These are phyloP conservation scores for Enteromius mattozi DNA, from an alignment of 2,797 vertebrate genomes.

Conservation along the genomic window DNA sequence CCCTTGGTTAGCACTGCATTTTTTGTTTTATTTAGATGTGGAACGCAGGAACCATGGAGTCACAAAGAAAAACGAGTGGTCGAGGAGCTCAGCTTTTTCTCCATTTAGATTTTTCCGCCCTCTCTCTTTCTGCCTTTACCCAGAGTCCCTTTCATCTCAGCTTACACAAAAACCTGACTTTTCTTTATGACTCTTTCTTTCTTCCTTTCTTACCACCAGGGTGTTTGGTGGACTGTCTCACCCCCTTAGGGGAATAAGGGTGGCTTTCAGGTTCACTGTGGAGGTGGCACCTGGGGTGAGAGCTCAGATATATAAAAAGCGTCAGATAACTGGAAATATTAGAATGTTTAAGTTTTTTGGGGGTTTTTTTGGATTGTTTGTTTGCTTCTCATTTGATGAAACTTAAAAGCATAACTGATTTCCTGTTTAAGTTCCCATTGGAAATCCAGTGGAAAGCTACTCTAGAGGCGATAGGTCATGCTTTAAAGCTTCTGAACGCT, in stretches of 20 bases:
- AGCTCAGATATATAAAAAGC: neutral
- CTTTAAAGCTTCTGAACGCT: constrained; percentile 26
- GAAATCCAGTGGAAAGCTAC: neutral
- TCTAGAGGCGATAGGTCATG: neutral
- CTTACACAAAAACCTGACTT: constrained; percentile 53
- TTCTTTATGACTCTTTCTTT: constrained; percentile 47
- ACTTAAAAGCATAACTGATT: constrained; percentile 20
- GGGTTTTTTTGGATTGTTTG: neutral
- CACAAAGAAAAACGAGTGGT: constrained; percentile 11
- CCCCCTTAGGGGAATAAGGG: constrained; percentile 53
- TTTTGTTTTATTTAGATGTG: constrained; percentile 35
- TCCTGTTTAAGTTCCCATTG: constrained; percentile 16
- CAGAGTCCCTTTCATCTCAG: constrained; percentile 63
- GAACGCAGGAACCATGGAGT: constrained; percentile 46
- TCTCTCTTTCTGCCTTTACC: constrained; percentile 45
- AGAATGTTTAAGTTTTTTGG: neutral
- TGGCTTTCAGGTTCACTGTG: constrained; percentile 50
- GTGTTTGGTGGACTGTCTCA: constrained; percentile 55
- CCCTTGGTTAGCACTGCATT: constrained; percentile 37
- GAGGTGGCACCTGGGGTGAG: constrained; percentile 23
- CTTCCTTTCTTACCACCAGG: constrained; percentile 52
- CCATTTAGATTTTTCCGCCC: constrained; percentile 57
- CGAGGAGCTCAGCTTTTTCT: constrained; percentile 58
- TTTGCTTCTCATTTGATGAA: constrained; percentile 3
- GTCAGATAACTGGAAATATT: constrained; percentile 17